phyloP scores from a whole-genome alignment of 2,113 vertebrate genomes.

The Cottus gobio region DNA sequence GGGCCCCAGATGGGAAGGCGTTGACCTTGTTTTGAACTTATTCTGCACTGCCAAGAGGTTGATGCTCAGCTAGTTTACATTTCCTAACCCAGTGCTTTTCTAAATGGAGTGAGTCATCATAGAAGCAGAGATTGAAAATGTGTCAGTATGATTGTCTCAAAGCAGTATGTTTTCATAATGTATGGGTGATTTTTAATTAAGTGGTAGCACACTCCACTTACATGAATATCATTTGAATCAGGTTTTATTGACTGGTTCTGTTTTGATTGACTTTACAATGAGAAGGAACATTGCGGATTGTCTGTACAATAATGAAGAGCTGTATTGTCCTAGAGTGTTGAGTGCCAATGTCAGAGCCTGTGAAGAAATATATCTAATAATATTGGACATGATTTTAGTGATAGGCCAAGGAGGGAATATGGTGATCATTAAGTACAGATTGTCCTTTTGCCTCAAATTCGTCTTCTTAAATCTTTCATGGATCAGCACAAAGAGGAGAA shows the following conservation, averaged over 20 bases:
- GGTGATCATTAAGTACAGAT: slow-evolving; percentile 3
- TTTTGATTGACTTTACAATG: slow-evolving; percentile 6
- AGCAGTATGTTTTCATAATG: slow-evolving; percentile 5
- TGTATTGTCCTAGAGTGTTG: slow-evolving; percentile 6
- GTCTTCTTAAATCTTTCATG: not conserved
- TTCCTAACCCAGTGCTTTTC: slow-evolving; percentile 28
- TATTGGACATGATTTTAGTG: not conserved
- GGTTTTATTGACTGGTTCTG: slow-evolving; percentile 4
- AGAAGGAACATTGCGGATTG: not conserved
- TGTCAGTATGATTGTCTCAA: slow-evolving; percentile 10
- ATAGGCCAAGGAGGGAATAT: slow-evolving; percentile 6
- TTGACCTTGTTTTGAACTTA: slow-evolving; percentile 72
- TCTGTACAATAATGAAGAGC: slow-evolving; percentile 21
- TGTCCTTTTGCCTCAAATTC: slow-evolving; percentile 2
- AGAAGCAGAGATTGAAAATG: not conserved
- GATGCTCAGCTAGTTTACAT: slow-evolving; percentile 54
- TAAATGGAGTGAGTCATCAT: slow-evolving; percentile 30
- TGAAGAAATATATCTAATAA: slow-evolving; percentile 11
- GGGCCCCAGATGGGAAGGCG: slow-evolving; percentile 70
- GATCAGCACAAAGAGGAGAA: not conserved
- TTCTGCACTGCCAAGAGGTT: slow-evolving; percentile 57
- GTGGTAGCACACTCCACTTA: not conserved
- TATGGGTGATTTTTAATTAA: not conserved
- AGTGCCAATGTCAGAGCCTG: not conserved
- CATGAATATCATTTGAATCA: slow-evolving; percentile 12